Evolutionary conservation across 2,797 vertebrate species (phyloP), one percentile per base, ranked within the genome.

Genomic region (Gouania willdenowi): DNA sequence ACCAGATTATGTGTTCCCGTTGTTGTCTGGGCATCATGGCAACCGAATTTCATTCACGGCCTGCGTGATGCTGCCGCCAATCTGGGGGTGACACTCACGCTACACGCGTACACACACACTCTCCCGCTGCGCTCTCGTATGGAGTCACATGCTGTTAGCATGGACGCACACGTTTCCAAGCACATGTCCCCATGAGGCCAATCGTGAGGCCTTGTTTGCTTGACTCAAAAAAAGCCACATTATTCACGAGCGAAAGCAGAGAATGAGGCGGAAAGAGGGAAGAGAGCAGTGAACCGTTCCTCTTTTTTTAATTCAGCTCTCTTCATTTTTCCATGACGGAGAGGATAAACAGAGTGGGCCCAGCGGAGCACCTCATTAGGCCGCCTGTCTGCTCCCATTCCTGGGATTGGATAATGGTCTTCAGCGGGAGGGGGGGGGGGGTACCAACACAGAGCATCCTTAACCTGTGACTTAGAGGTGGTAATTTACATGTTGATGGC

Each of bases 91-190:
- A 10, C 15, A 29, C 18, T 16, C 20, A 18, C 1, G 5, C 5
- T n/a, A 11, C 5, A 34, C 22, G 25, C 25, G 8, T 3, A 24
- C 24, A 27, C n/a, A 13, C 13, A 8, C 26, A 33, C 33, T 20
- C 41, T 4, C 17, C 14, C 34, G 42, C 25, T 53, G 47, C 36
- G 45, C 10, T 50, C 29, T 25, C 12, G 33, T 21, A 38, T 0
- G 16, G 0, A 56, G 55, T 77, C 74, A 77, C 74, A 78, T 74
- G 66, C 54, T 54, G 57, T 40, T 62, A 57, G 53, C 43, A 7
- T 70, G 64, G 59, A 66, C 22, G 1, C 27, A 66, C 68, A 79
- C 51, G 59, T 75, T 82, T 71, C 52, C 26, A 1, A 46, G 33
- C 67, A 69, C 68, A 76, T 77, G 66, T 24, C 36, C 37, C n/a